phyloP scores from a whole-genome alignment of 2,113 vertebrate species.

The Theristicus caerulescens region DNA sequence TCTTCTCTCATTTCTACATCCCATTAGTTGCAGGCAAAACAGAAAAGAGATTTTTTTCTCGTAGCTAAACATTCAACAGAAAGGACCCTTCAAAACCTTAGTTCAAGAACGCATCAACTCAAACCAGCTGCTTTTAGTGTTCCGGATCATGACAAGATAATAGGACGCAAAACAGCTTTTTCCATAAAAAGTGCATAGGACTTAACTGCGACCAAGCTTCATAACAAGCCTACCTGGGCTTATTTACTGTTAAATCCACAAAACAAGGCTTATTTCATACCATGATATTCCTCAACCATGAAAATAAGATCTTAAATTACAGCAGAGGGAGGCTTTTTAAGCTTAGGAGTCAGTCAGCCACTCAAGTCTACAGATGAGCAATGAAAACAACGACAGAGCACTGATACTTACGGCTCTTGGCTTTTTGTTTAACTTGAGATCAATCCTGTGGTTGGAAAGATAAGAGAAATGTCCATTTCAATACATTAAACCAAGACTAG shows the following conservation, averaged over 20 bases:
- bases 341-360: not conserved
- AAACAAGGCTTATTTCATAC: not conserved
- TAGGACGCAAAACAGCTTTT: not conserved
- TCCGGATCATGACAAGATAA: not conserved
- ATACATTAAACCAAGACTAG: constrained; percentile 5
- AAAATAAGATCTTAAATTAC: not conserved
- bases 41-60: not conserved
- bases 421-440: constrained; percentile 99
- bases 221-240: not conserved
- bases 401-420: constrained; percentile 93
- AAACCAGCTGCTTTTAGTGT: not conserved
- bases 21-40: not conserved
- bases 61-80: not conserved
- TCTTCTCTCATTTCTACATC: not conserved
- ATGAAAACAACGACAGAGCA: constrained; percentile 34
- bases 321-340: not conserved
- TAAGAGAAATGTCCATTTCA: constrained; percentile 73
- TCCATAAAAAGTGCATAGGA: not conserved
- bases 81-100: not conserved
- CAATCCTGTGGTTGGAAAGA: constrained; percentile 86
- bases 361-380: not conserved
- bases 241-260: not conserved
- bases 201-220: not conserved
- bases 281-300: not conserved
- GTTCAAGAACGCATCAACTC: not conserved